A percentile compares a stretch with the other conserved stretches of the same genome.
Conservation (phyloP, 2,888 invertebrate genomes). For the Theristus sp. region DNA sequence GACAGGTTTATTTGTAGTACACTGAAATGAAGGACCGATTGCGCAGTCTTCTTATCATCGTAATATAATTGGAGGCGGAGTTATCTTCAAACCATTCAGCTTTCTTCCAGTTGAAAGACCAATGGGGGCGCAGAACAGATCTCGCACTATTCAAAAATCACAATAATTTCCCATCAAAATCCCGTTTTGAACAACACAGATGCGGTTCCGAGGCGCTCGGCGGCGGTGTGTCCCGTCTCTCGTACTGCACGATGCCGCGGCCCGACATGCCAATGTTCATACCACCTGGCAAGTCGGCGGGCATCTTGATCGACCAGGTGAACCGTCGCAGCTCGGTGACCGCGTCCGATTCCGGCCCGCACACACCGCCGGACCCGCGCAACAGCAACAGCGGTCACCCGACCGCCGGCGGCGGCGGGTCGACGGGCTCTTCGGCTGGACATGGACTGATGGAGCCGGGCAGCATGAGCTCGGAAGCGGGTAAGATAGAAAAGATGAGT, state of each 20-base stretch:
- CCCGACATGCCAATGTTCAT: not conserved
- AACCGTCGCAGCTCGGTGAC: not conserved
- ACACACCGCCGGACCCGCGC: not conserved
- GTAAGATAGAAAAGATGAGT: no score
- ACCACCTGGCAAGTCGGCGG: not conserved
- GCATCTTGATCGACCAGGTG: not conserved
- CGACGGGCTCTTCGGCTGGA: not conserved
- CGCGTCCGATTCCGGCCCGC: not conserved
- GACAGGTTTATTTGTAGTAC: no score
- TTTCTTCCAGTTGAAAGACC: no score
- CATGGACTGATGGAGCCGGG: not conserved
- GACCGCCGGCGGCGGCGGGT: not conserved
- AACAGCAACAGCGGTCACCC: not conserved
- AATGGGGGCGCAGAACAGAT: no score
- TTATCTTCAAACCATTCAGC: no score
- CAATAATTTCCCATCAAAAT: no score
- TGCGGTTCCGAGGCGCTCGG: no score
- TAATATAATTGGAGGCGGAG: no score
- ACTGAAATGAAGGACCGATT: no score
- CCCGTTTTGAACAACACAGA: no score
- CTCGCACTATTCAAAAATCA: no score
- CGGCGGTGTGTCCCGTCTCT: not conserved
- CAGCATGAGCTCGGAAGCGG: not conserved
- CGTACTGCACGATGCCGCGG: not conserved
- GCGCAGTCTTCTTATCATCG: no score